Evolutionary conservation across 2,797 vertebrate species (phyloP).

Genomic region (Pteronotus mesoamericanus): DNA sequence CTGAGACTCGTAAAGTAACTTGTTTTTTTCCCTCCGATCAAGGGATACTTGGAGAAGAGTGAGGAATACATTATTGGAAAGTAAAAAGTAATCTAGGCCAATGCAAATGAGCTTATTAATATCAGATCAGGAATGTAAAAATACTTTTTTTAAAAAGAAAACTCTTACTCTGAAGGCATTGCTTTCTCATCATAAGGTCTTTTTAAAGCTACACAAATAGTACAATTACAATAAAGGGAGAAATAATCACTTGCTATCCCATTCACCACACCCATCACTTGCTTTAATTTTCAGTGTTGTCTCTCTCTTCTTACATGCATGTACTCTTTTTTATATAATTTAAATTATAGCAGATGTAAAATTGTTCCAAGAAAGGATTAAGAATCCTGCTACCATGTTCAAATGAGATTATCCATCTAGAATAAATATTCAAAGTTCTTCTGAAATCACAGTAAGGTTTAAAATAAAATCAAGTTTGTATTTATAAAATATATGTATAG

Average conservation of each 20-base stretch:
- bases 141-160: background rate
- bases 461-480: background rate
- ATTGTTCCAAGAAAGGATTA: background rate
- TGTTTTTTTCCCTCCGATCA: background rate
- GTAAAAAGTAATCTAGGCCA: background rate
- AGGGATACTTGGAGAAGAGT: background rate
- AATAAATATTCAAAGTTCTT: background rate
- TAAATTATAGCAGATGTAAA: background rate
- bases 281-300: background rate
- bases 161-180: constrained; percentile 25
- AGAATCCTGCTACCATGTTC: background rate
- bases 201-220: background rate
- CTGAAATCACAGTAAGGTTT: background rate
- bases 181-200: background rate
- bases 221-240: background rate
- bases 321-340: background rate
- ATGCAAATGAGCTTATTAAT: constrained; percentile 22
- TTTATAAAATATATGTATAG: background rate
- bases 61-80: background rate
- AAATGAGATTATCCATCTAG: background rate
- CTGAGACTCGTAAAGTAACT: background rate
- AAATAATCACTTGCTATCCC: background rate
- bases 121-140: background rate
- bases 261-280: background rate
- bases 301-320: background rate